Conservation (phyloP, 1,140 invertebrate species). For the Drosophila insularis region DNA sequence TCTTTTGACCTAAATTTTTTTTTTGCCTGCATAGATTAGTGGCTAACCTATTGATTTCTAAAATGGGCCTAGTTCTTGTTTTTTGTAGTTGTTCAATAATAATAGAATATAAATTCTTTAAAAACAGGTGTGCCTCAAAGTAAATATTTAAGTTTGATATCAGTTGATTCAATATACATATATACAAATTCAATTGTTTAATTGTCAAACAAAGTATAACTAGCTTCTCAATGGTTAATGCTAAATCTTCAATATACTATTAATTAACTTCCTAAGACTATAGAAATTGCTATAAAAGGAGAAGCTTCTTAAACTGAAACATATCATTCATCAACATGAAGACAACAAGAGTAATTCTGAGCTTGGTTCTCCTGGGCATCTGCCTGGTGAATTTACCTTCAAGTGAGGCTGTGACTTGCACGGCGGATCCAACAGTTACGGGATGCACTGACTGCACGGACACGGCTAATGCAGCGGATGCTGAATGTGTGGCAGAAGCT, state of each 20-base stretch:
- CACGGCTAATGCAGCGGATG: background rate
- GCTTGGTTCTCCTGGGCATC: conserved; percentile 7
- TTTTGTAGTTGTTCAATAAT: background rate
- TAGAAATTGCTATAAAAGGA: background rate
- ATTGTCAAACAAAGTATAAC: background rate
- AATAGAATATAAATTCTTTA: background rate
- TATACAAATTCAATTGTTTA: background rate
- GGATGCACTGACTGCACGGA: conserved; percentile 23
- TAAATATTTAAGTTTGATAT: background rate
- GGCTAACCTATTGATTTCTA: too few relatives aligned
- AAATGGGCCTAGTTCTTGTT: background rate
- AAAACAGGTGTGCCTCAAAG: background rate
- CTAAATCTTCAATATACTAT: background rate
- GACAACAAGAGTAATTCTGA: background rate
- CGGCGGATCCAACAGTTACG: background rate
- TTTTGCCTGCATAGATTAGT: too few relatives aligned
- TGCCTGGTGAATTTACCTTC: background rate
- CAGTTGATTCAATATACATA: background rate
- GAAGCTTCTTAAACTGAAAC: background rate
- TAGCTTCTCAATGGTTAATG: background rate
- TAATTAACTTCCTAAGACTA: too few relatives aligned
- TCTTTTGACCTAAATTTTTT: too few relatives aligned
- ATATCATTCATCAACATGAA: conserved; percentile 21
- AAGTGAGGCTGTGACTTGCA: background rate
- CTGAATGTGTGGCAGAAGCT: conserved; percentile 15